Evolutionary conservation across 1,140 invertebrate species (phyloP).

Genomic region (Trinorchestia longiramus): DNA sequence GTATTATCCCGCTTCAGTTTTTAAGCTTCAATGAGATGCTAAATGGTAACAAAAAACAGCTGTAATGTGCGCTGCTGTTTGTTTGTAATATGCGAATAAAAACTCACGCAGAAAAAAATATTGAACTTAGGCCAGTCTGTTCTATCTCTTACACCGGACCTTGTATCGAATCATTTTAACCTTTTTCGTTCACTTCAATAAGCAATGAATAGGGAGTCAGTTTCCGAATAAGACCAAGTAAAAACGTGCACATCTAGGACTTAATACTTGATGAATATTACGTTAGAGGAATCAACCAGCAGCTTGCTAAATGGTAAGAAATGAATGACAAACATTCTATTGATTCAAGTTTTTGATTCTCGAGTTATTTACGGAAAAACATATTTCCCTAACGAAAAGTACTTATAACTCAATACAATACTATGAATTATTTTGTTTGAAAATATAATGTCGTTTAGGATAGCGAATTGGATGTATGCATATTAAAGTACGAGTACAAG

Average conservation of each 20-base stretch:
- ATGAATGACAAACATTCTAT: background rate
- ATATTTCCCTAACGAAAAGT: background rate
- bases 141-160: background rate
- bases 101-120: background rate
- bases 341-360: background rate
- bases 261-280: background rate
- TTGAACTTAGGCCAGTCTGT: background rate
- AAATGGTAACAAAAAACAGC: too few species aligned
- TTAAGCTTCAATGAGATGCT: too few species aligned
- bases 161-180: background rate
- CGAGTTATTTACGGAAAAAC: background rate
- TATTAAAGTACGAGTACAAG: too few species aligned
- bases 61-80: too few species aligned
- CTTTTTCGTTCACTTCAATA: background rate
- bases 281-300: background rate
- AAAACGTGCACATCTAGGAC: too few species aligned
- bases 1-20: too few species aligned
- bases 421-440: too few species aligned
- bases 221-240: too few species aligned
- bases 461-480: too few species aligned
- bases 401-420: background rate
- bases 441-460: too few species aligned
- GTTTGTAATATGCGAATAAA: too few species aligned
- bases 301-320: background rate
- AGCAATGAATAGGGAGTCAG: too few species aligned